These are phyloP conservation scores for Otus sunia DNA, from an alignment of 2,113 vertebrate genomes.

Conservation along the genomic window DNA sequence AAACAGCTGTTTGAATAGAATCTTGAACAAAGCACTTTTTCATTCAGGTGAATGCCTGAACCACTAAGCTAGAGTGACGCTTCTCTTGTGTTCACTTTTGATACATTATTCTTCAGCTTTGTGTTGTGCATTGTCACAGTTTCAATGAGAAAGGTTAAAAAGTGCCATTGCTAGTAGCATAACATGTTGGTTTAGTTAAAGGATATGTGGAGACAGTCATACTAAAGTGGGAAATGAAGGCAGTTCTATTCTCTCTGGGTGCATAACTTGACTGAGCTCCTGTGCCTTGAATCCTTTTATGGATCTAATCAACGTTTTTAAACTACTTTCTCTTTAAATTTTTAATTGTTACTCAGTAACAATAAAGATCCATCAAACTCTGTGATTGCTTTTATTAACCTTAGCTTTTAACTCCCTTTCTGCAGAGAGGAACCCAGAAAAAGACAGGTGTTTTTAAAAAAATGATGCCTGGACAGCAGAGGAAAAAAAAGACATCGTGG, in stretches of 20 bases:
- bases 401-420: not conserved
- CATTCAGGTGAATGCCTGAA: not conserved
- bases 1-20: not conserved
- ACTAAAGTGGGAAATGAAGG: not conserved
- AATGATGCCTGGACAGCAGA: not conserved
- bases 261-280: not conserved
- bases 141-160: not conserved
- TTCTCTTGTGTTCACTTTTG: not conserved
- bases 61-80: not conserved
- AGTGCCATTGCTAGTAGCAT: not conserved
- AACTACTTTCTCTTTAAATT: not conserved
- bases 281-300: not conserved
- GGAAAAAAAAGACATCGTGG: not conserved
- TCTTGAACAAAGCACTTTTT: not conserved
- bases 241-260: not conserved
- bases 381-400: not conserved
- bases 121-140: not conserved
- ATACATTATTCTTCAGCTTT: not conserved
- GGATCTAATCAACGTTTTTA: not conserved
- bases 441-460: not conserved
- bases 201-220: not conserved
- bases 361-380: not conserved
- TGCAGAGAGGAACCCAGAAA: not conserved
- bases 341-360: not conserved
- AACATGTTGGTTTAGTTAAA: not conserved